phyloP scores from a whole-genome alignment of 2,113 vertebrate species.

The Gymnogyps californianus region DNA sequence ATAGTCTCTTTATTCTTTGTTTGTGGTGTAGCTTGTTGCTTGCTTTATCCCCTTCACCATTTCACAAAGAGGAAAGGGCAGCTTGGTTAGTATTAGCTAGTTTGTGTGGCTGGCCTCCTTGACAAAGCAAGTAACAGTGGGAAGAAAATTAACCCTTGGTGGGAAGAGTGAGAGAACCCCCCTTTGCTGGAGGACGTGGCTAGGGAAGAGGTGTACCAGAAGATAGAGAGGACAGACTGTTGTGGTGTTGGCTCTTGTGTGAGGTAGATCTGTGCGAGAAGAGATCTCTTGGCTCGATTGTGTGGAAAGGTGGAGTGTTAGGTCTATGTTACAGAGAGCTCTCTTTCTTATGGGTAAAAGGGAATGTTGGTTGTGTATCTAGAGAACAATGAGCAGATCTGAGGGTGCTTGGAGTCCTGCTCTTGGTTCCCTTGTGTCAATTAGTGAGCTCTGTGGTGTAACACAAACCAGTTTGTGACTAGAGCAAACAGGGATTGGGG shows the following conservation, averaged over 20 bases:
- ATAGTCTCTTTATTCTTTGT: background rate
- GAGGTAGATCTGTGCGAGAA: background rate
- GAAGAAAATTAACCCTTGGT: background rate
- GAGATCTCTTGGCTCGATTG: background rate
- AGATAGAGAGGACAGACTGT: background rate
- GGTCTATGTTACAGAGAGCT: background rate
- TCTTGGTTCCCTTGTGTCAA: background rate
- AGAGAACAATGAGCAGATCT: background rate
- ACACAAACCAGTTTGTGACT: background rate
- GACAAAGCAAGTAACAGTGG: background rate
- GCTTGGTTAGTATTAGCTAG: background rate
- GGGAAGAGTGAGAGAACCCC: background rate
- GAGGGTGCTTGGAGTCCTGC: background rate
- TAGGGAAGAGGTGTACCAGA: background rate
- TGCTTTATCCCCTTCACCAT: background rate
- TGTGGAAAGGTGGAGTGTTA: background rate
- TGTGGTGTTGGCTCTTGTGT: background rate
- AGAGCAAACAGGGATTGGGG: background rate
- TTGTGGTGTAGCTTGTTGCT: background rate
- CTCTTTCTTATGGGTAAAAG: fast-evolving
- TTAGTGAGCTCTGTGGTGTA: background rate
- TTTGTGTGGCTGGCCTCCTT: background rate
- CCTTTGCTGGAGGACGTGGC: background rate
- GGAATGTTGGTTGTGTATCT: background rate
- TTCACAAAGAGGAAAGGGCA: background rate